Evolutionary conservation across 2,797 vertebrate species (phyloP).

Genomic region (Phalloptychus januarius): DNA sequence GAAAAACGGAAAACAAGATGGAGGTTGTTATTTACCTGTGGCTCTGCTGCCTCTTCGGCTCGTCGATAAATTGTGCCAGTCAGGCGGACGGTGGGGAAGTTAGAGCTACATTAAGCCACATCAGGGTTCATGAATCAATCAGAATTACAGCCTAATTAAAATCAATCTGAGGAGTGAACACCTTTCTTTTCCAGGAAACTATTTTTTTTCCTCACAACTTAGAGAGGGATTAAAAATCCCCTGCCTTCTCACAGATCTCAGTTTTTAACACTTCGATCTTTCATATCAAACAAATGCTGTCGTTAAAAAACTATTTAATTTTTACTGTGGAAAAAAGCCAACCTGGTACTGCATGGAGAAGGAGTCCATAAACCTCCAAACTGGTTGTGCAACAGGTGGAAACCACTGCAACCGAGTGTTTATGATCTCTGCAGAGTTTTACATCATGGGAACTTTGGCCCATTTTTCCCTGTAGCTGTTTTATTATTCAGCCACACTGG

Average conservation of each 20-base stretch:
- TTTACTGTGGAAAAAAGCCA: background rate
- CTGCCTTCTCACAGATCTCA: background rate
- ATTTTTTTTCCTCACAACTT: background rate
- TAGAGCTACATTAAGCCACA: background rate
- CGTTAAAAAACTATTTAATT: background rate
- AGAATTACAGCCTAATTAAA: background rate
- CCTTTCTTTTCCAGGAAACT: background rate
- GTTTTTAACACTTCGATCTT: background rate
- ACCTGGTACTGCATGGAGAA: background rate
- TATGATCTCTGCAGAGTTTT: background rate
- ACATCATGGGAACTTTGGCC: background rate
- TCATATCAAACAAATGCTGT: background rate
- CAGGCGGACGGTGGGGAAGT: conserved; percentile 23
- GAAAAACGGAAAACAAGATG: conserved; percentile 35
- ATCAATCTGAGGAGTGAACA: background rate
- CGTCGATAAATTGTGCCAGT: conserved; percentile 42
- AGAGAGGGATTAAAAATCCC: background rate
- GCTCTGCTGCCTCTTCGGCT: conserved; percentile 53
- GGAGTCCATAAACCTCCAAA: background rate
- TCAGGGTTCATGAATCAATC: background rate
- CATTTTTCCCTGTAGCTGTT: background rate
- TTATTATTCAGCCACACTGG: background rate
- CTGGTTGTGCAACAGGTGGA: background rate
- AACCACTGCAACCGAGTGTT: background rate
- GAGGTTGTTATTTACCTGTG: conserved; percentile 67